Evolutionary conservation across 2,113 vertebrate species (phyloP).

Genomic region (Cairina moschata): DNA sequence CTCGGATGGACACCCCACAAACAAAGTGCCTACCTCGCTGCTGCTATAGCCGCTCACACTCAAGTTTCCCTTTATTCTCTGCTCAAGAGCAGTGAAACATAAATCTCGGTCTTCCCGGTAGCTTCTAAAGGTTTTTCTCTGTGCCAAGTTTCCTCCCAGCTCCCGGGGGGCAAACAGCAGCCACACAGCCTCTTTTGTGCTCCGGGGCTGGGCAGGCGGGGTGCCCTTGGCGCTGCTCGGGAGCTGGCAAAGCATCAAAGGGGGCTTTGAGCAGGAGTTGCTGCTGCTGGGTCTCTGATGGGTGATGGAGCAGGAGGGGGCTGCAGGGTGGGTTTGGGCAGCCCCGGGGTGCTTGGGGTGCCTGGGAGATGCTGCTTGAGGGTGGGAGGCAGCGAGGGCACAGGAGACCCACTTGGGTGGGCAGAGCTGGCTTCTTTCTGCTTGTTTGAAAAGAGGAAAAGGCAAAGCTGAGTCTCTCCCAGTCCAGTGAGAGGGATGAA

Average conservation of each 20-base stretch:
- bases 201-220: not conserved
- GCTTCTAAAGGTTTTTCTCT: not conserved
- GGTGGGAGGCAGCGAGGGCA: not conserved
- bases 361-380: not conserved
- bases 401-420: rapidly evolving
- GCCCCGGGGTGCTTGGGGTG: rapidly evolving
- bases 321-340: not conserved
- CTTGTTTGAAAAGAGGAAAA: not conserved
- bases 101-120: not conserved
- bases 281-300: rapidly evolving
- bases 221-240: rapidly evolving
- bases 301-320: rapidly evolving
- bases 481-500: not conserved
- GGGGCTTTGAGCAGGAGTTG: not conserved
- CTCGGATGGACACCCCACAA: not conserved
- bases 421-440: not conserved
- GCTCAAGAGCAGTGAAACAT: not conserved
- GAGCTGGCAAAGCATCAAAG: constrained; percentile 24
- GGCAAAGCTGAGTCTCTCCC: rapidly evolving
- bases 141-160: constrained; percentile 30
- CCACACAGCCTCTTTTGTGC: constrained; percentile 41
- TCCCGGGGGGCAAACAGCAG: not conserved
- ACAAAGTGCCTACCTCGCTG: not conserved
- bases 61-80: not conserved
- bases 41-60: not conserved